These are phyloP conservation scores for Boloria selene DNA, from an alignment of 2,888 invertebrate species.

Conservation along the genomic window DNA sequence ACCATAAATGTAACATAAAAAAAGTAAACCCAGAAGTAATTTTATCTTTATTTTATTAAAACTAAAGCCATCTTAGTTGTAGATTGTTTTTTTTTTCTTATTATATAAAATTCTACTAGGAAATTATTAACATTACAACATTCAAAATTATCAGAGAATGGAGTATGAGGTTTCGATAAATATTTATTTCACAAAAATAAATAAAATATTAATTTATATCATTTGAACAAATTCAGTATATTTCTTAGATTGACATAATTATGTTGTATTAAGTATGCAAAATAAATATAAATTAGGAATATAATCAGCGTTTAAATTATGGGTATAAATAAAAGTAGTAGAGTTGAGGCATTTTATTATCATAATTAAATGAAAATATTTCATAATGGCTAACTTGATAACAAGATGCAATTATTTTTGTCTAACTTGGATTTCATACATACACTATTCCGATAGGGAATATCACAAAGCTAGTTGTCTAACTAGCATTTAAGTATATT, in stretches of 20 bases:
- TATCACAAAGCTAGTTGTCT: constrained; percentile 59
- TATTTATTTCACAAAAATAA: not conserved
- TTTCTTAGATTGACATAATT: no score
- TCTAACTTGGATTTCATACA: constrained; percentile 46
- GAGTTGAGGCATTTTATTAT: constrained; percentile 69
- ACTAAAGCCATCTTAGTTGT: no score
- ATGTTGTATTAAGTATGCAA: no score
- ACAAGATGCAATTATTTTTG: constrained; percentile 58
- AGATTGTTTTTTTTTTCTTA: no score
- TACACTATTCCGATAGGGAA: constrained; percentile 51
- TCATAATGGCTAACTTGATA: constrained; percentile 56
- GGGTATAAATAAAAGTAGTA: constrained; percentile 50
- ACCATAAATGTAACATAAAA: constrained; percentile 13
- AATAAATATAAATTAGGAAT: not conserved
- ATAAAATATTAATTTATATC: no score
- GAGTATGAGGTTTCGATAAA: not conserved
- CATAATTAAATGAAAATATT: constrained; percentile 62
- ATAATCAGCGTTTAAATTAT: constrained; percentile 32
- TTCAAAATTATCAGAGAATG: not conserved
- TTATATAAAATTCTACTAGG: not conserved
- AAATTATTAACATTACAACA: not conserved
- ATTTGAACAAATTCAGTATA: no score
- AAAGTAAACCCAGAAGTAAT: constrained; percentile 53
- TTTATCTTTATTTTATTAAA: not conserved
- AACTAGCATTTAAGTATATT: constrained; percentile 39